A percentile compares a stretch with the other conserved stretches of the same genome.
Evolutionary conservation across 2,113 vertebrate species (phyloP).

Genomic region (Centropristis striata): DNA sequence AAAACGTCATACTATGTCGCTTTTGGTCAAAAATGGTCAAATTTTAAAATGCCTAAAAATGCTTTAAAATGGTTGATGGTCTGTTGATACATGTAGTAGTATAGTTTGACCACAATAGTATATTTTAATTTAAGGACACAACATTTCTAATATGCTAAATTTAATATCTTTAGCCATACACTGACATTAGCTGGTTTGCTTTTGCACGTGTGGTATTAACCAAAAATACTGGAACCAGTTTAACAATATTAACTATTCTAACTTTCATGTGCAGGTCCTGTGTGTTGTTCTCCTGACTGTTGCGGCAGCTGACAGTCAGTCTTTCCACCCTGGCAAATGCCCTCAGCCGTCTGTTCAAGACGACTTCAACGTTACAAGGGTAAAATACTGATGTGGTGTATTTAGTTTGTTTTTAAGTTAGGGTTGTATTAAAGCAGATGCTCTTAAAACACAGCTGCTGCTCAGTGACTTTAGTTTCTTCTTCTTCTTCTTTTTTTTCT

Average conservation of each 20-base stretch:
- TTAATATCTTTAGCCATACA: neutral
- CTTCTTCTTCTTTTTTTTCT: neutral
- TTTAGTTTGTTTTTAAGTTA: neutral
- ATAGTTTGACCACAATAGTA: too few species aligned
- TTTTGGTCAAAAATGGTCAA: too few species aligned
- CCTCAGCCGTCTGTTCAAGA: constrained; percentile 43
- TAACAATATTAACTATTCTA: neutral
- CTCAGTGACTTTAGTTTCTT: neutral
- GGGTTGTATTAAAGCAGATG: too few species aligned
- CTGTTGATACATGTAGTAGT: too few species aligned
- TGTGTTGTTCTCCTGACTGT: constrained; percentile 15
- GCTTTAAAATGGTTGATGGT: too few species aligned
- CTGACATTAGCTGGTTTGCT: neutral
- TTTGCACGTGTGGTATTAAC: neutral
- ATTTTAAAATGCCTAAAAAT: too few species aligned
- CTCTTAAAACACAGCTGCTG: neutral
- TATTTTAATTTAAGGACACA: too few species aligned
- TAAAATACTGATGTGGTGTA: constrained; percentile 8
- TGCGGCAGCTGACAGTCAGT: constrained; percentile 29
- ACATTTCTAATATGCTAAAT: neutral
- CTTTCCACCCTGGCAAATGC: constrained; percentile 39
- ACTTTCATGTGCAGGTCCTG: constrained; percentile 32
- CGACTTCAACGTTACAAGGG: constrained; percentile 59
- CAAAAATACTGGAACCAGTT: neutral
- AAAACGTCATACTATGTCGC: too few species aligned